Evolutionary conservation across 2,888 invertebrate species (phyloP).

Genomic region (Piscicola geometra): DNA sequence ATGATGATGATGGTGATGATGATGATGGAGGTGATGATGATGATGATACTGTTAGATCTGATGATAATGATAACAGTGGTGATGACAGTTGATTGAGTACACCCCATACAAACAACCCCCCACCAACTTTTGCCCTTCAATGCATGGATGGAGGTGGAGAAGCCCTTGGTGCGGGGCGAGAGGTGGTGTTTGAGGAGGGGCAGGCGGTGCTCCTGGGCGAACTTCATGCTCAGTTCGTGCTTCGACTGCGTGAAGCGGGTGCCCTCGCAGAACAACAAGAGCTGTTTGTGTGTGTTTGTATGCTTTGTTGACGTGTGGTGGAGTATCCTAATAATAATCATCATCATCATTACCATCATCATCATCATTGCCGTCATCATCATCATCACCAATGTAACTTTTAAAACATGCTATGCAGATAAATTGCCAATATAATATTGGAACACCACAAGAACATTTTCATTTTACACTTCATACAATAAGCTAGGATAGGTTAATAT

Average conservation of each 20-base stretch:
- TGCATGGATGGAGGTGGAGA: slow-evolving; percentile 76
- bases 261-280: slow-evolving; percentile 85
- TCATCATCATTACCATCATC: neutral
- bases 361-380: slow-evolving; percentile 14
- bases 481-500: too few species aligned
- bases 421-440: too few species aligned
- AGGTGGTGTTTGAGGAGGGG: slow-evolving; percentile 81
- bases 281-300: slow-evolving; percentile 57
- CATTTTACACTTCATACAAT: neutral
- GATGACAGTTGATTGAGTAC: neutral
- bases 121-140: slow-evolving; percentile 63
- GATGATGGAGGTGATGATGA: slow-evolving; percentile 29
- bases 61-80: slow-evolving; percentile 19
- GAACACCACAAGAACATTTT: neutral
- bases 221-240: slow-evolving; percentile 78
- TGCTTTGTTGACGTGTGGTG: neutral
- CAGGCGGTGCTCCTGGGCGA: slow-evolving; percentile 78
- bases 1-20: slow-evolving; percentile 28
- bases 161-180: slow-evolving; percentile 90
- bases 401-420: too few species aligned
- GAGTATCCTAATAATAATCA: neutral
- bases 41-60: slow-evolving; percentile 19
- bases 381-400: too few species aligned
- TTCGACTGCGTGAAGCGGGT: slow-evolving; percentile 83
- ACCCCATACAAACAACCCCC: neutral